phyloP scores from a whole-genome alignment of 2,113 vertebrate genomes.

The Chlorodrepanis virens region DNA sequence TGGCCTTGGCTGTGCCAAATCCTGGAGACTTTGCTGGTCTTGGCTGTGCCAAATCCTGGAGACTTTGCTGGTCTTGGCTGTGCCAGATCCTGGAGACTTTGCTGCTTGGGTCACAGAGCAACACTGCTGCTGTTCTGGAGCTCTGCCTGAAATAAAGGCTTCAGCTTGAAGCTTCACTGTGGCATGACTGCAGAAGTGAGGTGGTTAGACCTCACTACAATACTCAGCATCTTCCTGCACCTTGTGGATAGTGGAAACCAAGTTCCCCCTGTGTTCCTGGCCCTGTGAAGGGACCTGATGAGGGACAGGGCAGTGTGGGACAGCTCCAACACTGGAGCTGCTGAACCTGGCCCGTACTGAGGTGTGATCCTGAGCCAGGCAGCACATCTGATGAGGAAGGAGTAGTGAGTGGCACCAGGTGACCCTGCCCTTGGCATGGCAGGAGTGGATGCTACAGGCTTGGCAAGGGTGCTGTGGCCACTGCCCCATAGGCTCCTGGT shows the following conservation, averaged over 20 bases:
- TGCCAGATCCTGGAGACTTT: not conserved
- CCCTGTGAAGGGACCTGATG: not conserved
- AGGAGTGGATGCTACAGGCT: not conserved
- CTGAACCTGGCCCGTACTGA: not conserved
- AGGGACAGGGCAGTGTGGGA: not conserved
- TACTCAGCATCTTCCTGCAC: not conserved
- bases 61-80: not conserved
- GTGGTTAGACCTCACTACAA: not conserved
- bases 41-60: no score
- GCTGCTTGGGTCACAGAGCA: not conserved
- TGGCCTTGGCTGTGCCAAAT: not conserved
- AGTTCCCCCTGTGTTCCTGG: not conserved
- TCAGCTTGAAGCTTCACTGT: not conserved
- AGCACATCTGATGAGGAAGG: not conserved
- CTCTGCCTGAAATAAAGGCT: not conserved
- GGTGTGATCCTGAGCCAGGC: not conserved
- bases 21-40: not conserved
- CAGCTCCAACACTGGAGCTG: not conserved
- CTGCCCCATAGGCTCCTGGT: rapidly evolving
- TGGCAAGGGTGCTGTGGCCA: not conserved
- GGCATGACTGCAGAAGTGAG: not conserved
- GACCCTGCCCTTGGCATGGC: not conserved
- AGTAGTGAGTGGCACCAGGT: not conserved
- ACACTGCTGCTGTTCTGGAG: not conserved
- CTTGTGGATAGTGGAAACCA: not conserved